Evolutionary conservation across 2,888 invertebrate species (phyloP), one percentile per base, ranked within the genome.

Genomic region (Entomobrya proxima): DNA sequence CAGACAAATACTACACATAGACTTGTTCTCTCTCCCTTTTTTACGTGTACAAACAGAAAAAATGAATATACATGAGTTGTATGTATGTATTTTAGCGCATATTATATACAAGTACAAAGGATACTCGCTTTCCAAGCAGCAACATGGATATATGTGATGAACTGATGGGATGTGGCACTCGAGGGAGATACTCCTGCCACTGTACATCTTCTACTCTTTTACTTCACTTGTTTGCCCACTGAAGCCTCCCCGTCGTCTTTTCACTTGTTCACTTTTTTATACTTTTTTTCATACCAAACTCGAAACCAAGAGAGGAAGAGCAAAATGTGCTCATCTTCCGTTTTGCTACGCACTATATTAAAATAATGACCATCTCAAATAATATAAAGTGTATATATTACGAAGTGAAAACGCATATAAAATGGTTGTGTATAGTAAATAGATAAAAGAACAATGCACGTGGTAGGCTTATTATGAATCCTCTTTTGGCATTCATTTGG

Each of bases 121-220:
- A 47, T 47, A 5, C 15, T 13, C 35, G 7, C 0, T 21, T 37
- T 18, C 35, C 1, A 64, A 27, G 27, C 40, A n/a, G 37, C n/a
- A 35, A 64, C n/a, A n/a, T 61, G 67, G 18, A 55, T 81, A 61
- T 18, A 82, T 82, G 87, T 85, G 86, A 88, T 86, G 86, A 88
- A 85, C 88, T 82, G 81, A 85, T 84, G 86, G 21, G 83, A 86
- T 86, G 88, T 88, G 85, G 88, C 82, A 81, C 88, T 88, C 88
- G 40, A 72, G 88, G 88, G 88, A 88, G 81, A 85, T 86, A 55
- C 79, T 78, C 74, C 77, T 84, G 44, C 84, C 75, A 69, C 69
- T 13, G 72, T 74, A 61, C 55, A 67, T 75, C 30, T 74, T 78
- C 47, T 55, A 11, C 67, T 79, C 58, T 77, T 76, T 79, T 52